These are phyloP conservation scores for Nylanderia fulva DNA, from an alignment of 1,140 invertebrate genomes.

Conservation along the genomic window DNA sequence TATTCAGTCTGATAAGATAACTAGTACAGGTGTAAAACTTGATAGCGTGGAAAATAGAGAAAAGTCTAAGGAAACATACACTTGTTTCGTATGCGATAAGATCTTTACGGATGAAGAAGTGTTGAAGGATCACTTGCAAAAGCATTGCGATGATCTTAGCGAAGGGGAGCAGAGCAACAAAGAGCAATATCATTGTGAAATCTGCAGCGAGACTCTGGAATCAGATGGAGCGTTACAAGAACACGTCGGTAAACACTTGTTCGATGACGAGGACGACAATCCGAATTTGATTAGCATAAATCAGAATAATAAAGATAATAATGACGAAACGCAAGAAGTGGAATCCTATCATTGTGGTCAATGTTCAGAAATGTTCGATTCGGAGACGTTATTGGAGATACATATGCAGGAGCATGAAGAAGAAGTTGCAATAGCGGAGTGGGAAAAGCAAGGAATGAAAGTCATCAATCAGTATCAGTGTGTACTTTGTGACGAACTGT, in stretches of 20 bases:
- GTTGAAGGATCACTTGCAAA: conserved; percentile 83
- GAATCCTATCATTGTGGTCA: conserved; percentile 76
- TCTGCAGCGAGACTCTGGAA: conserved; percentile 80
- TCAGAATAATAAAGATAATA: conserved; percentile 43
- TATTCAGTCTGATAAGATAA: conserved; percentile 25
- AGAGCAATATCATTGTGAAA: conserved; percentile 82
- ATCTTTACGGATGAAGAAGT: conserved; percentile 81
- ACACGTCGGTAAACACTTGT: conserved; percentile 82
- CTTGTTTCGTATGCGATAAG: conserved; percentile 84
- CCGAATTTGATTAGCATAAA: conserved; percentile 80
- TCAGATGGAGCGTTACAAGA: conserved; percentile 78
- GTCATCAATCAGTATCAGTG: conserved; percentile 59
- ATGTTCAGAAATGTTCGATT: conserved; percentile 76
- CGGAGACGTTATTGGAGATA: conserved; percentile 80
- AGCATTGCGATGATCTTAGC: conserved; percentile 83
- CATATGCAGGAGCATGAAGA: conserved; percentile 82
- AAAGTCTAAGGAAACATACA: conserved; percentile 69
- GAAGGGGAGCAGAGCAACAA: conserved; percentile 78
- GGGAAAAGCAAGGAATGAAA: conserved; percentile 77
- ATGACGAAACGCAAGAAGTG: conserved; percentile 44
- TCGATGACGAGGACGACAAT: conserved; percentile 83
- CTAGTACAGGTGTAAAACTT: neutral
- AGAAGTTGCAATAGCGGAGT: conserved; percentile 80
- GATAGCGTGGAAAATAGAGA: neutral
- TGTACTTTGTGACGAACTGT: conserved; percentile 80